Evolutionary conservation across 2,797 vertebrate species (phyloP), one percentile per base, ranked within the genome.

Genomic region (Sebastolobus altivelis): DNA sequence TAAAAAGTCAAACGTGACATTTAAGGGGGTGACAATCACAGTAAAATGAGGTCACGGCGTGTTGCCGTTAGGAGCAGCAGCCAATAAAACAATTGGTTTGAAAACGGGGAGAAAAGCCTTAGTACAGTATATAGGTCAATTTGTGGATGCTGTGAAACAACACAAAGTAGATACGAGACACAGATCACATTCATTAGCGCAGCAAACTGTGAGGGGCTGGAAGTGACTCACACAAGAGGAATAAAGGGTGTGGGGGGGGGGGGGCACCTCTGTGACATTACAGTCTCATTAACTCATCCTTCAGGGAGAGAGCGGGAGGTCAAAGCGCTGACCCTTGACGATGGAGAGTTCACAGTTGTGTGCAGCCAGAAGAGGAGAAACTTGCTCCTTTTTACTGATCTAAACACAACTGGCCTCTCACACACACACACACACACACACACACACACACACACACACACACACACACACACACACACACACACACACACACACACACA

Each of bases 121-220:
- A 55, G n/a, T 16, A 22, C 10, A 66, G 27, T 12, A 80, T 88
- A 61, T 77, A 77, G 87, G 88, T 88, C 85, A 88, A 78, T 82
- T 67, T 84, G 76, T 43, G 62, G 60, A 79, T 81, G 77, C 63
- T 65, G 73, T 22, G 16, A 82, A 82, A 87, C 65, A 69, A 72
- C 72, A 71, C 77, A 40, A 75, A 79, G 75, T 8, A 59, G 54
- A 83, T 79, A 79, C 75, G 65, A 65, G 59, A 79, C 75, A 49
- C 73, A 86, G 73, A 87, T 87, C 73, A 77, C 59, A 56, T 75
- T 89, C 87, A 86, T 87, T 83, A 85, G 80, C 14, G 83, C 71
- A 59, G 40, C 58, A 75, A 80, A 84, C 83, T 82, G 77, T 62
- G 77, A 75, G 33, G 72, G 54, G 54, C 54, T 72, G 29, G 78